Conservation (phyloP, 2,113 vertebrate genomes). For the Pterocles burchelli region DNA sequence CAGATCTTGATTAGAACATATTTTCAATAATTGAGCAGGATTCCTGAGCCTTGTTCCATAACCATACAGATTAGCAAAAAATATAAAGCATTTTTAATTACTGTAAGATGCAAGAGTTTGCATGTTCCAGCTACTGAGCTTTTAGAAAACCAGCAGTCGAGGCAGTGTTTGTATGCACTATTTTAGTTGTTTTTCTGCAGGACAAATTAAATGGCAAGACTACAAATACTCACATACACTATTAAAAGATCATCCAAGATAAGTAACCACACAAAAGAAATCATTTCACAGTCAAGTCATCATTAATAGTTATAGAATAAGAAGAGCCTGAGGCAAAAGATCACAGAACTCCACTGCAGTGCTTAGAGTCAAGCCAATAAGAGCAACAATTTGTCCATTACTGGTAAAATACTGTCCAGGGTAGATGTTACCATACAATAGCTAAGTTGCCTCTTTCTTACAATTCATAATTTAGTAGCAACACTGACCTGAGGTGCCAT, state of each 20-base stretch:
- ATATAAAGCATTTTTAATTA: background rate
- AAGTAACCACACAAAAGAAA: background rate
- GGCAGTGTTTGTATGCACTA: background rate
- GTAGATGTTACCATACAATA: background rate
- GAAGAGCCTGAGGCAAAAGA: background rate
- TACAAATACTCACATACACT: background rate
- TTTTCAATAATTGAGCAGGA: background rate
- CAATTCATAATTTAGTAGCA: background rate
- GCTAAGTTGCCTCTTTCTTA: background rate
- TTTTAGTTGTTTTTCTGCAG: background rate
- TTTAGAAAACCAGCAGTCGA: background rate
- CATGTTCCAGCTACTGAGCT: background rate
- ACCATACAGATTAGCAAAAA: background rate
- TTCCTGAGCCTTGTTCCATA: background rate
- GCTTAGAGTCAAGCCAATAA: background rate
- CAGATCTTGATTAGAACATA: background rate
- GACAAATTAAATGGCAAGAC: background rate
- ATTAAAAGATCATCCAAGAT: background rate
- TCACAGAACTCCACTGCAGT: background rate
- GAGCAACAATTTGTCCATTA: background rate
- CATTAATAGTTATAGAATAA: background rate
- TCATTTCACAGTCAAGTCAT: background rate
- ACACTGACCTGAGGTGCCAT: slow-evolving; percentile 76
- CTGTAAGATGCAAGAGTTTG: background rate
- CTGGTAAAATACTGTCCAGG: background rate